These are phyloP conservation scores for Acrocyrtus sp. DNA, from an alignment of 2,888 invertebrate genomes.

Conservation along the genomic window DNA sequence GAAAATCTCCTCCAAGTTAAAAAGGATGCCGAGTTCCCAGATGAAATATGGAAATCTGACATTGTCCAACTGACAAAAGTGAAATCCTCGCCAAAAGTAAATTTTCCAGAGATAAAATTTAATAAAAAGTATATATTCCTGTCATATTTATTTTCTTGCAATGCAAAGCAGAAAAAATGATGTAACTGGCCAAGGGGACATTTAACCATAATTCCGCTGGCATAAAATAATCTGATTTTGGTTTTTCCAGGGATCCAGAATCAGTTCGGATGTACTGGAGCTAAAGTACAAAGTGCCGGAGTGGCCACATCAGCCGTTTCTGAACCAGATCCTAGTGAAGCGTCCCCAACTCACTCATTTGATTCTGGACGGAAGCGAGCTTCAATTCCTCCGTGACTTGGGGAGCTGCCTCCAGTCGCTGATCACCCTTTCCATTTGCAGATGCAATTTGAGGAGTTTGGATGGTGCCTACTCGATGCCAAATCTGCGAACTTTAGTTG, in stretches of 20 bases:
- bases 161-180: no score
- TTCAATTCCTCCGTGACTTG: conserved; percentile 55
- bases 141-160: no score
- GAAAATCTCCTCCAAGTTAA: conserved; percentile 34
- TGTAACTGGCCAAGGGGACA: no score
- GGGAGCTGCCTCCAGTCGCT: conserved; percentile 55
- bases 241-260: no score
- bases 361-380: conserved; percentile 57
- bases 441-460: conserved; percentile 53
- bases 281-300: conserved; percentile 53
- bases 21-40: conserved; percentile 25
- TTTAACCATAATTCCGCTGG: no score
- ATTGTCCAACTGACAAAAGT: conserved; percentile 35
- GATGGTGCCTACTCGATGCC: conserved; percentile 57
- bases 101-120: no score
- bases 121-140: not conserved
- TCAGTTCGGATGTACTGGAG: conserved; percentile 26
- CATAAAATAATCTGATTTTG: no score
- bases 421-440: conserved; percentile 52
- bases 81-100: conserved; percentile 37
- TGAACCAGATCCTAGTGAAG: conserved; percentile 49
- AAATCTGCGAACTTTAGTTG: conserved; percentile 56
- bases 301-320: conserved; percentile 57
- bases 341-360: conserved; percentile 46
- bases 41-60: conserved; percentile 46